Percentiles rank a stretch among this genome's conserved stretches.
Evolutionary conservation across 2,888 invertebrate species (phyloP).

Genomic region (Keiferia lycopersicella): DNA sequence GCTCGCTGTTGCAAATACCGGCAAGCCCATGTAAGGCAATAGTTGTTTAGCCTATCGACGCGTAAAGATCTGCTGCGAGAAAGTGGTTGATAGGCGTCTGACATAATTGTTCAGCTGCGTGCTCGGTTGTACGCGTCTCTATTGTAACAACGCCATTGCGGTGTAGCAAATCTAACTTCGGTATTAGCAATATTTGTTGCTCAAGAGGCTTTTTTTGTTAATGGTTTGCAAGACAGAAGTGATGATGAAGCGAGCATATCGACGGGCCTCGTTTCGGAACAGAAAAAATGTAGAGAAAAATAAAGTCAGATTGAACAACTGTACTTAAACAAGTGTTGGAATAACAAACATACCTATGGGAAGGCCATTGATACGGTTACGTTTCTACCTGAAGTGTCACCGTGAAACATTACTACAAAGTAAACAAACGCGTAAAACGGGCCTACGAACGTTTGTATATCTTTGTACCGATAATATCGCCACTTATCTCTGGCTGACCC

Average conservation of each 20-base stretch:
- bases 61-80: constrained; percentile 58
- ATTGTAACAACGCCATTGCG: constrained; percentile 32
- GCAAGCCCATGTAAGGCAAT: constrained; percentile 24
- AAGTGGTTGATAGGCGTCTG: constrained; percentile 70
- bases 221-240: too few relatives aligned
- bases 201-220: not conserved
- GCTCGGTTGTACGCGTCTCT: constrained; percentile 32
- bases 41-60: constrained; percentile 39
- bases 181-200: constrained; percentile 30
- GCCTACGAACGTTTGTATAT: constrained; percentile 18
- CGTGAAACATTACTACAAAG: constrained; percentile 11
- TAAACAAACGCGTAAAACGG: constrained; percentile 15
- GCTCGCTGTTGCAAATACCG: constrained; percentile 18
- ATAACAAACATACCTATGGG: too few relatives aligned
- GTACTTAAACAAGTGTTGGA: too few relatives aligned
- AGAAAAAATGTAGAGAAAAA: too few relatives aligned
- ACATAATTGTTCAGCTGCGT: constrained; percentile 60
- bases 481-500: constrained; percentile 59
- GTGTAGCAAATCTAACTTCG: constrained; percentile 30
- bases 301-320: too few relatives aligned
- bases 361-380: not conserved
- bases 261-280: too few relatives aligned
- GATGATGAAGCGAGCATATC: too few relatives aligned
- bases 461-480: constrained; percentile 33
- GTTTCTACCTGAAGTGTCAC: constrained; percentile 1